Conservation (phyloP, 1,140 invertebrate species). For the Sinonovacula constricta region DNA sequence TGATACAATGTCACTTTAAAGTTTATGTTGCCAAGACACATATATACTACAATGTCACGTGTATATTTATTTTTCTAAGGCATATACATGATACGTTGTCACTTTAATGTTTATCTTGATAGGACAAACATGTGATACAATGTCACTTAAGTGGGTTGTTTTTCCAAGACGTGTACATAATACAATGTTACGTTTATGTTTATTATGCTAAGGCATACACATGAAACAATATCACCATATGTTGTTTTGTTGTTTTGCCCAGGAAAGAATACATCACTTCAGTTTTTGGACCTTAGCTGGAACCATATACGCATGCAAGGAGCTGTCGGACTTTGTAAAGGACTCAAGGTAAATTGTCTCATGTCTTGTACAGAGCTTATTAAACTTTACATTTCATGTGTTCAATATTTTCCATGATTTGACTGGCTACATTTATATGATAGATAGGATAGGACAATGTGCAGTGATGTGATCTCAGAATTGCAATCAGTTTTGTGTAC, state of each 20-base stretch:
- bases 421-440: not conserved
- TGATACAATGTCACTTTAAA: too few relatives aligned
- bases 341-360: constrained; percentile 73
- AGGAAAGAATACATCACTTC: constrained; percentile 70
- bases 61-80: too few relatives aligned
- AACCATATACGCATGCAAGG: constrained; percentile 74
- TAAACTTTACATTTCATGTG: not conserved
- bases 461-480: too few relatives aligned
- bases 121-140: too few relatives aligned
- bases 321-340: constrained; percentile 73
- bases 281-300: constrained; percentile 76
- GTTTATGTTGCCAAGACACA: not conserved
- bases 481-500: not conserved
- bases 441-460: not conserved
- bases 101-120: too few relatives aligned
- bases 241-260: not conserved
- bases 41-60: not conserved
- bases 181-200: too few relatives aligned
- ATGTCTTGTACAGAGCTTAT: not conserved
- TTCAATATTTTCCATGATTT: not conserved
- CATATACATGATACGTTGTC: too few relatives aligned
- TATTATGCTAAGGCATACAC: too few relatives aligned
- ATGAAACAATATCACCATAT: too few relatives aligned
- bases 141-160: too few relatives aligned
- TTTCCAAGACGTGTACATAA: too few relatives aligned